Percentiles rank a stretch among this genome's conserved stretches.
Evolutionary conservation across 2,888 invertebrate genomes (phyloP).

Genomic region (Chrysina gloriosa): DNA sequence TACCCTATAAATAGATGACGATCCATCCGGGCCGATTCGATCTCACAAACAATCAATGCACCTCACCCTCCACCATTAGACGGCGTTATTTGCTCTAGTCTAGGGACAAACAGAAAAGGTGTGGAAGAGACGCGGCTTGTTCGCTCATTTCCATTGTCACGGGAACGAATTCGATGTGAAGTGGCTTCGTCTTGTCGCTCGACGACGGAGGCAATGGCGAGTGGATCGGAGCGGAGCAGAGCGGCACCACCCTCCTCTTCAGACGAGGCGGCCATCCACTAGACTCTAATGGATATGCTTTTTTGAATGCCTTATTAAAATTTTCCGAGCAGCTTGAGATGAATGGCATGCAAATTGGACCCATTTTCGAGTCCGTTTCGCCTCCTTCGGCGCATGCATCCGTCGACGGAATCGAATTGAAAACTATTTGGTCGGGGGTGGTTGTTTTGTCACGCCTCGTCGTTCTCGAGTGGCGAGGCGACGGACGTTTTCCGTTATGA

Average conservation of each 20-base stretch:
- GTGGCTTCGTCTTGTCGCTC: constrained; percentile 43
- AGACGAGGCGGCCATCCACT: background rate
- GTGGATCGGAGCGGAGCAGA: background rate
- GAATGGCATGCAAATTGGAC: constrained; percentile 66
- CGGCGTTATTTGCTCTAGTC: background rate
- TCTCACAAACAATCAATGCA: too few species aligned
- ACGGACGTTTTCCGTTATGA: constrained; percentile 6
- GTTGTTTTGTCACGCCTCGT: constrained; percentile 1
- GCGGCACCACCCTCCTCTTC: background rate
- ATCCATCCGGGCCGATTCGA: too few species aligned
- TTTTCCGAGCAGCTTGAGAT: constrained; percentile 66
- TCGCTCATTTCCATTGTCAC: constrained; percentile 41
- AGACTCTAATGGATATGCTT: constrained; percentile 59
- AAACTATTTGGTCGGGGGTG: constrained; percentile 22
- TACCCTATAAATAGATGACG: too few species aligned
- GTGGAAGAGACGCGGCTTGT: background rate
- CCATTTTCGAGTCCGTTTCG: constrained; percentile 24
- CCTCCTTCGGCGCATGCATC: constrained; percentile 6
- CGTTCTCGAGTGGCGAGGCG: background rate
- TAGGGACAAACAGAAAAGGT: background rate
- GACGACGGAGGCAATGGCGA: background rate
- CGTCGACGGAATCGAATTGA: constrained; percentile 30
- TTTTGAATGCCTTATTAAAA: constrained; percentile 67
- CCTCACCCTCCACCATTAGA: background rate
- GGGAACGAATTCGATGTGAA: constrained; percentile 44